phyloP scores from a whole-genome alignment of 2,797 vertebrate genomes.

The Phataginus tricuspis region DNA sequence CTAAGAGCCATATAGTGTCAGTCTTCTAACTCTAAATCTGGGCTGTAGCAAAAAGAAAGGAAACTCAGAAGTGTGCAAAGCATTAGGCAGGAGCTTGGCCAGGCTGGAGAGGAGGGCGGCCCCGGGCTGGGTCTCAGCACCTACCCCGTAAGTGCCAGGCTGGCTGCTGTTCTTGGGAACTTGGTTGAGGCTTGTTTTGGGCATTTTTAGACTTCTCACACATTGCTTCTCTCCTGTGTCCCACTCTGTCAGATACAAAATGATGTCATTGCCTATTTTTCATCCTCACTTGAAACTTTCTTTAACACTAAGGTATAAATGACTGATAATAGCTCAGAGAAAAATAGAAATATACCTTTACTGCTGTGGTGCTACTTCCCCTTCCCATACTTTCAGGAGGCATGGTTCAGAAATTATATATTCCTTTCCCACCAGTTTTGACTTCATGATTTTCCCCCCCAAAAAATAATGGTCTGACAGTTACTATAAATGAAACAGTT shows the following conservation, averaged over 20 bases:
- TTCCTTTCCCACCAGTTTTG: not conserved
- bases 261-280: not conserved
- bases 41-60: not conserved
- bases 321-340: not conserved
- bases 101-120: not conserved
- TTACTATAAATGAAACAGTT: not conserved
- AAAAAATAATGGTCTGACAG: not conserved
- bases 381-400: not conserved
- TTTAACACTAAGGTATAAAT: not conserved
- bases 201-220: not conserved
- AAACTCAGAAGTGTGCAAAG: not conserved
- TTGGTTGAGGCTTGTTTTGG: not conserved
- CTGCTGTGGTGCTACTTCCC: accelerated
- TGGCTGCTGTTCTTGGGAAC: not conserved
- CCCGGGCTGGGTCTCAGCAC: not conserved
- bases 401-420: not conserved
- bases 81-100: not conserved
- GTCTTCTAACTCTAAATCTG: not conserved
- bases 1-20: not conserved
- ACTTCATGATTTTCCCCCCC: not conserved
- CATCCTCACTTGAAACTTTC: not conserved
- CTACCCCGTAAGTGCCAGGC: accelerated
- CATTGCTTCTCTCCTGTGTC: not conserved
- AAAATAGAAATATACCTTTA: not conserved
- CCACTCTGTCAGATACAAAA: not conserved